Conservation (phyloP, 2,797 vertebrate species). For the Propithecus deckenii region DNA sequence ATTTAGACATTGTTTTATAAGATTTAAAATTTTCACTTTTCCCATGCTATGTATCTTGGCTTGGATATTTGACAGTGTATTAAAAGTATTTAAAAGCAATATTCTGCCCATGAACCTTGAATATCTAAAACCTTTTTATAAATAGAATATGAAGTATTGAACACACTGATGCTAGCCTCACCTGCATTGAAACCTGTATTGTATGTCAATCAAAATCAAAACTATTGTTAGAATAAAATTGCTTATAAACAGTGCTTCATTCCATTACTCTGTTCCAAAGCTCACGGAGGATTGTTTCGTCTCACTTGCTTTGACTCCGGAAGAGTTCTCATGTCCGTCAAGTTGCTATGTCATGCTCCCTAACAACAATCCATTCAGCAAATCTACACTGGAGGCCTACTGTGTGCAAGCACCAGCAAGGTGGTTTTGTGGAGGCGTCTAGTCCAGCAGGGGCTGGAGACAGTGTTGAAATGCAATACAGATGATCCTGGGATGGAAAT, state of each 20-base stretch:
- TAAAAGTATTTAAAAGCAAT: constrained; percentile 32
- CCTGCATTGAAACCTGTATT: background rate
- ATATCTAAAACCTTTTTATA: constrained; percentile 10
- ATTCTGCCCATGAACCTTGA: background rate
- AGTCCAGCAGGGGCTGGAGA: background rate
- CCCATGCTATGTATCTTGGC: background rate
- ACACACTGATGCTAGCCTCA: background rate
- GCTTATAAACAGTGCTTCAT: background rate
- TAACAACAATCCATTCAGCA: background rate
- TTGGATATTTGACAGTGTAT: constrained; percentile 28
- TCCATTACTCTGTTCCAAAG: background rate
- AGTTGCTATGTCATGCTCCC: background rate
- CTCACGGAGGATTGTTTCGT: background rate
- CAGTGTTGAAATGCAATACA: background rate
- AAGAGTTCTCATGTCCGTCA: background rate
- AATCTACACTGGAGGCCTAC: background rate
- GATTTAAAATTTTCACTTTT: constrained; percentile 14
- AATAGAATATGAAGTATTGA: background rate
- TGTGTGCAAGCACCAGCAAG: background rate
- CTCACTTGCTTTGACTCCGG: background rate
- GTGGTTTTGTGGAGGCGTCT: background rate
- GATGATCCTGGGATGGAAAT: background rate
- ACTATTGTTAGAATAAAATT: constrained; percentile 35
- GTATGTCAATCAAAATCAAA: constrained; percentile 44
- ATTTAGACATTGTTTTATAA: constrained; percentile 7